phyloP scores from a whole-genome alignment of 2,113 vertebrate species.

The Pseudolaguvia tuberculata region DNA sequence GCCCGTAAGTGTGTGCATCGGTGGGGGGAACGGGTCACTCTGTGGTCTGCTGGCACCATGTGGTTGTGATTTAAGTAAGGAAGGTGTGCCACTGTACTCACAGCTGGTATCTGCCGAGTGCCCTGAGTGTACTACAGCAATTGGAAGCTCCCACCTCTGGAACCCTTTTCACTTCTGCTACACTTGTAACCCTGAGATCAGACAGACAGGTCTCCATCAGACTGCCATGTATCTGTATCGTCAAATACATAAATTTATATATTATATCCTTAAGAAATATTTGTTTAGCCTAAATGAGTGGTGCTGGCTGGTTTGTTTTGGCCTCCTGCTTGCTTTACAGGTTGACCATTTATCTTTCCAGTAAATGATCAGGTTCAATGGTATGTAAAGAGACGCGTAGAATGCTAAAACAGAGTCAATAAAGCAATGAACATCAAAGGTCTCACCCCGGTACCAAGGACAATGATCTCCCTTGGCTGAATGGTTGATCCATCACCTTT shows the following conservation, averaged over 20 bases:
- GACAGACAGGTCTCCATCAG: conserved; percentile 56
- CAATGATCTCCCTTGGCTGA: conserved; percentile 48
- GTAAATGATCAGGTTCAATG: conserved; percentile 44
- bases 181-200: neutral
- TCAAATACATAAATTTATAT: neutral
- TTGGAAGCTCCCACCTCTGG: neutral
- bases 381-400: conserved; percentile 36
- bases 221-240: conserved; percentile 41
- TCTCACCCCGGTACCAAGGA: conserved; percentile 37
- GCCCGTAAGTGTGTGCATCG: conserved; percentile 33
- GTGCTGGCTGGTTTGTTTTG: conserved; percentile 36
- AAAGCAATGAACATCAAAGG: conserved; percentile 50
- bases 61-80: conserved; percentile 60
- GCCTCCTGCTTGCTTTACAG: conserved; percentile 37
- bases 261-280: conserved; percentile 1
- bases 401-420: conserved; percentile 49
- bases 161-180: neutral
- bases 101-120: conserved; percentile 44
- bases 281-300: conserved; percentile 34
- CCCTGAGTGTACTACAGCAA: conserved; percentile 16
- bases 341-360: conserved; percentile 54
- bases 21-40: conserved; percentile 10
- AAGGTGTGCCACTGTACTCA: conserved; percentile 61
- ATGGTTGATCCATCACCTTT: conserved; percentile 54
- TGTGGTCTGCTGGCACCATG: conserved; percentile 52